Evolutionary conservation across 2,797 vertebrate genomes (phyloP).

Genomic region (Etheostoma nigrum): DNA sequence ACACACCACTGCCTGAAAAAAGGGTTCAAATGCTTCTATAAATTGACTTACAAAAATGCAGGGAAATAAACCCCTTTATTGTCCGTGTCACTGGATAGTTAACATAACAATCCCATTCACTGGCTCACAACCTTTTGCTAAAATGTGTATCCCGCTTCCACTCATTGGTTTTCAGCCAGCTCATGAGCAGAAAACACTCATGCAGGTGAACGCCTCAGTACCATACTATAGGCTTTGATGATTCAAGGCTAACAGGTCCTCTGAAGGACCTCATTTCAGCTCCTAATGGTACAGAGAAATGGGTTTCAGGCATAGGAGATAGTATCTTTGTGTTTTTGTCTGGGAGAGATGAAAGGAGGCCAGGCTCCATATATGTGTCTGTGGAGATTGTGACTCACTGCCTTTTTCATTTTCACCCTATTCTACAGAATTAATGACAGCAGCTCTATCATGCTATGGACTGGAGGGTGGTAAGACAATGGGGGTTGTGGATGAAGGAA

Average conservation of each 20-base stretch:
- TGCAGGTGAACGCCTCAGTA: conserved; percentile 39
- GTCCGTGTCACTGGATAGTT: not conserved
- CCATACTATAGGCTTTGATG: conserved; percentile 48
- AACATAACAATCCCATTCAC: not conserved
- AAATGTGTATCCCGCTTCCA: conserved; percentile 10
- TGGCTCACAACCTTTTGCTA: not conserved
- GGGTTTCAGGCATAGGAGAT: conserved; percentile 78
- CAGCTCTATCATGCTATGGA: conserved; percentile 64
- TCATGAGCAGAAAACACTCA: conserved; percentile 39
- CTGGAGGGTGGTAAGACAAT: conserved; percentile 41
- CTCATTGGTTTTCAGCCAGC: conserved; percentile 16
- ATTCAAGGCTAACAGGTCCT: conserved; percentile 41
- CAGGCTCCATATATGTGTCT: conserved; percentile 58
- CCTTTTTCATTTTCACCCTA: conserved; percentile 71
- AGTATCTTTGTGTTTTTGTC: conserved; percentile 76
- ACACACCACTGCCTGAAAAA: not conserved
- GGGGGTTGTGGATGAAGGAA: conserved; percentile 41
- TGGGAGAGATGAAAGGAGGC: conserved; percentile 66
- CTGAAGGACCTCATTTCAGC: conserved; percentile 68
- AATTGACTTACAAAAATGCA: not conserved
- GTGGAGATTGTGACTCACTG: conserved; percentile 70
- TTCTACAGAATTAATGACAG: conserved; percentile 79
- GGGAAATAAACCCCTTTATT: not conserved
- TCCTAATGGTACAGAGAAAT: conserved; percentile 80
- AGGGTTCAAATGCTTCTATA: not conserved